Evolutionary conservation across 2,888 invertebrate genomes (phyloP), one percentile per base, ranked within the genome.

Genomic region (Diogma glabrata): DNA sequence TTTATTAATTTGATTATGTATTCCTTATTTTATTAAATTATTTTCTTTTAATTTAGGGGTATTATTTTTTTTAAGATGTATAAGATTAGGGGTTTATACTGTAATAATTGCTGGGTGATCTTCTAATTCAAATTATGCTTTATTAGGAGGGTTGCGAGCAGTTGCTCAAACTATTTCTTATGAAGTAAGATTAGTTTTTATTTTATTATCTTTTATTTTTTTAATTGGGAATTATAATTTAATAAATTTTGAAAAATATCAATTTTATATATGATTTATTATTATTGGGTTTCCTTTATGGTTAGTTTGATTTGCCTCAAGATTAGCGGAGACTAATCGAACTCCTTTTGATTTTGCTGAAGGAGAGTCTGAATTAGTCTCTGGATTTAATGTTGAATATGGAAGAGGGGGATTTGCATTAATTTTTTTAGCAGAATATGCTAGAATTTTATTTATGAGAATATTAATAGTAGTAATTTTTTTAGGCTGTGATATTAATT

Each of bases 321-420:
- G 73, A 59, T 75, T 83, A 64, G 82, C 82, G 7, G 82, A 84
- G 67, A 78, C 79, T 62, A 84, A 83, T 76, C 82, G 82, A 0
- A 80, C 80, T 60, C 82, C 82, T 38, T 84, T 83, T 81, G 82
- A 86, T 79, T 84, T 86, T 78, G 79, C 82, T 49, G 85, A 86
- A 51, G 83, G 84, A 0, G 85, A 86, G 59, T 84, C 82, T 54
- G 85, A 87, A 58, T 75, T 86, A 69, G 83, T 86, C 58, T 84
- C 82, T 2, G 85, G 85, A 0, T 86, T 84, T 82, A 86, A 86
- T 78, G 71, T 82, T 57, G 85, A 87, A 56, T 85, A 82, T 75
- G 77, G 79, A 72, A 77, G 79, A 60, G 78, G 79, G 0, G 75
- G 78, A 9, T 83, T 84, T 81, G 78, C 79, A 51, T 75, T 83